Conservation (phyloP, 2,888 invertebrate species). For the Ornithoptera alexandrae region DNA sequence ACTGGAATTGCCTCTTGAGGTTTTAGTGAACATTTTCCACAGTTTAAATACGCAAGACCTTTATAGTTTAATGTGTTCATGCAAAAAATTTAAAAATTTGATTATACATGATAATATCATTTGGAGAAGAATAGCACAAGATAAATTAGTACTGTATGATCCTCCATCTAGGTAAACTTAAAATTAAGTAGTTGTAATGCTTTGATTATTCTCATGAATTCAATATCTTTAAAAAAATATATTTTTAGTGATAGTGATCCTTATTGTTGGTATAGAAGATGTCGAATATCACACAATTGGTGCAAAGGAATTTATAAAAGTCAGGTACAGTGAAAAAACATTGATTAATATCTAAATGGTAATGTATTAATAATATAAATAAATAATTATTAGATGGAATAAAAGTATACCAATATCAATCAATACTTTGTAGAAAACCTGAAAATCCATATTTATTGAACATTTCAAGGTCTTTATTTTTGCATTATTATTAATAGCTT, state of each 20-base stretch:
- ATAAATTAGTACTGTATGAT: conserved; percentile 45
- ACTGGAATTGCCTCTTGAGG: conserved; percentile 55
- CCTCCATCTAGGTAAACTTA: conserved; percentile 11
- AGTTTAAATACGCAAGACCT: conserved; percentile 51
- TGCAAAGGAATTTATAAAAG: conserved; percentile 55
- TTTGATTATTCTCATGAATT: neutral
- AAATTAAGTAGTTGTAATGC: neutral
- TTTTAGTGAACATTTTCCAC: conserved; percentile 55
- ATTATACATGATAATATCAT: conserved; percentile 54
- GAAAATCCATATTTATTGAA: too few species aligned
- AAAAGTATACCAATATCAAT: too few species aligned
- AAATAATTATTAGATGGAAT: too few species aligned
- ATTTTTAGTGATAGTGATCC: conserved; percentile 37
- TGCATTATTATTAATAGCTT: too few species aligned
- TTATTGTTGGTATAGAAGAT: conserved; percentile 51
- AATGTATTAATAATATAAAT: too few species aligned
- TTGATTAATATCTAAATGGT: too few species aligned
- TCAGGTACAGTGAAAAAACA: conserved; percentile 39
- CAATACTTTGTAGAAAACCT: too few species aligned
- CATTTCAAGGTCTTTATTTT: too few species aligned
- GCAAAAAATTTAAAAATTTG: conserved; percentile 52
- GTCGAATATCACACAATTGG: conserved; percentile 66
- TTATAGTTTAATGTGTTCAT: conserved; percentile 58
- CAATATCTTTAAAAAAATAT: neutral
- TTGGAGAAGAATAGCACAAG: conserved; percentile 50